Base-by-base conservation (phyloP, 2,797 vertebrate genomes). In the Limosa lapponica region DNA sequence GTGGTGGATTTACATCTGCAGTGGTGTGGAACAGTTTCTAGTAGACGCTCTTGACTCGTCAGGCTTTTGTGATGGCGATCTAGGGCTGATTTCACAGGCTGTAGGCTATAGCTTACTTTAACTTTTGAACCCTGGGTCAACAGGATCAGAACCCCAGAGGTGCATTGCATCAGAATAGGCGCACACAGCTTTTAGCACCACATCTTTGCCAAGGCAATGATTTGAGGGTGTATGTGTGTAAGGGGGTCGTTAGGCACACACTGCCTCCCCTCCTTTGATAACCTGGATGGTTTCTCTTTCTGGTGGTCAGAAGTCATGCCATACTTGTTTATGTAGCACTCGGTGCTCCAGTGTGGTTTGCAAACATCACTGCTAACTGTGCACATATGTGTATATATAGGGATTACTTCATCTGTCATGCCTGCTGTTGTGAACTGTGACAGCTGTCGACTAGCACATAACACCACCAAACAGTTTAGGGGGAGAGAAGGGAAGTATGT, bases 371-470 rank as follows among this genome's bases (percentile, higher is more conserved):
- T 67, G 73, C 15, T 77, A 87, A 62, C 30, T 70, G 25, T 41
- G 16, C 41, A 69, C n/a, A 16, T 54, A 6, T 32, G 18, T 55
- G 13, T 51, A 2, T 91, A 51, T 69, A 62, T 69, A 87, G 58
- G 39, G 8, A 82, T 95, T 93, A 57, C 85, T 87, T 95, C 55
- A 95, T 79, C 51, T 37, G 0, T 77, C 7, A 1, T 71, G 36
- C 72, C 62, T 90, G n/a, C 70, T 55, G 19, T 32, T 83, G 72
- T 82, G 82, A 70, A 24, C 87, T 58, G 67, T 66, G 67, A 77
- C 87, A 91, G 73, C 74, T 93, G 82, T 64, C 48, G 94, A 3
- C 65, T 64, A 67, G 54, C 91, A 72, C 32, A 18, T 66, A 71
- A 43, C 27, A 75, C 23, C 44, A 82, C 36, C 77, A 55, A 11